Percentiles rank a stretch among this genome's conserved stretches.
Conservation (phyloP, 2,888 invertebrate genomes). For the Parnassius orleans region DNA sequence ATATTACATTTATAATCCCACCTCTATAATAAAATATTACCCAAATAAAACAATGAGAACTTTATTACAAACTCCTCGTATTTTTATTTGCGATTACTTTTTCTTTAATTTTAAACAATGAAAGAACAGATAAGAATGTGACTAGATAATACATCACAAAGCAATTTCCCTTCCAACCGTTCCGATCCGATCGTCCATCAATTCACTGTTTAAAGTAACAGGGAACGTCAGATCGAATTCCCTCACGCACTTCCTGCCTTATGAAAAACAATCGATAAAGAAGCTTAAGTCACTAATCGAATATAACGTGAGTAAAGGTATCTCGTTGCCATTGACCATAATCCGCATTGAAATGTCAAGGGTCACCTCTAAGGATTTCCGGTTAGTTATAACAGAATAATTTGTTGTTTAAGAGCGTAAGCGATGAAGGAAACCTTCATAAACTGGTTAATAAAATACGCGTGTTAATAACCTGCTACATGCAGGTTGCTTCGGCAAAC, state of each 20-base stretch:
- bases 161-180: constrained; percentile 3
- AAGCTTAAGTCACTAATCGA: constrained; percentile 27
- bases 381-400: constrained; percentile 35
- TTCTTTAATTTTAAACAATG: no score
- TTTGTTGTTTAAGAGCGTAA: background rate
- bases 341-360: constrained; percentile 57
- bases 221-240: constrained; percentile 58
- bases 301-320: constrained; percentile 28
- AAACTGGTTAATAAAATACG: background rate
- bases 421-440: constrained; percentile 3
- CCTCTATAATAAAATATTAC: no score
- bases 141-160: constrained; percentile 1
- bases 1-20: no score
- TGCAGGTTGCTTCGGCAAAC: constrained; percentile 8
- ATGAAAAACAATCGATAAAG: constrained; percentile 30
- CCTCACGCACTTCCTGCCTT: constrained; percentile 69
- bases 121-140: background rate
- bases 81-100: no score
- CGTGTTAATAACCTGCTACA: constrained; percentile 13
- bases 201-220: background rate
- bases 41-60: no score
- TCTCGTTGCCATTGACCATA: constrained; percentile 50
- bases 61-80: no score
- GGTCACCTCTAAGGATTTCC: constrained; percentile 56
- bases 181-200: constrained; percentile 34